Evolutionary conservation across 2,797 vertebrate genomes (phyloP).

Genomic region (Phrynocephalus forsythii): DNA sequence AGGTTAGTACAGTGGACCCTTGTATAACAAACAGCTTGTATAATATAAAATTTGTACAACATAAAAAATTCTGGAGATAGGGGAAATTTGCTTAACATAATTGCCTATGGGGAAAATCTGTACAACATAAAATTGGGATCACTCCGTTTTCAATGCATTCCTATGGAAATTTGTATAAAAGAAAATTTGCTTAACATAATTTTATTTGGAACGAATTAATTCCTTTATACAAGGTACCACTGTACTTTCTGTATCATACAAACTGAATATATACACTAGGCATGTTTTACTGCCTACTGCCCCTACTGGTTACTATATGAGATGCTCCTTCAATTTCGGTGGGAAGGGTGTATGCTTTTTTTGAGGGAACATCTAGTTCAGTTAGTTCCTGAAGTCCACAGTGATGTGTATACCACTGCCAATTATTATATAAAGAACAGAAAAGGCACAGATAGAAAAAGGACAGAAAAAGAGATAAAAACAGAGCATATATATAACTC

Average conservation of each 20-base stretch:
- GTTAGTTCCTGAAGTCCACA: neutral
- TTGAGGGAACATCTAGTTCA: neutral
- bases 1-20: slow-evolving; percentile 8
- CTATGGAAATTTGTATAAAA: no score
- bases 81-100: no score
- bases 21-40: no score
- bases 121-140: no score
- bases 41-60: no score
- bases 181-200: no score
- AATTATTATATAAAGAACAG: slow-evolving; percentile 29
- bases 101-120: no score
- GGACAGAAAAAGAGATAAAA: neutral
- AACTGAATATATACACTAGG: neutral
- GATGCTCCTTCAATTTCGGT: neutral
- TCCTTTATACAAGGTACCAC: no score
- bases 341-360: neutral
- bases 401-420: neutral
- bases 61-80: no score
- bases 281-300: neutral
- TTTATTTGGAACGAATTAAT: no score
- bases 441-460: slow-evolving; percentile 48
- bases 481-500: slow-evolving; percentile 12
- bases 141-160: no score
- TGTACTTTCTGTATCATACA: neutral
- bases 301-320: neutral